phyloP scores from a whole-genome alignment of 2,888 invertebrate genomes.

The Ectemnius cavifrons region DNA sequence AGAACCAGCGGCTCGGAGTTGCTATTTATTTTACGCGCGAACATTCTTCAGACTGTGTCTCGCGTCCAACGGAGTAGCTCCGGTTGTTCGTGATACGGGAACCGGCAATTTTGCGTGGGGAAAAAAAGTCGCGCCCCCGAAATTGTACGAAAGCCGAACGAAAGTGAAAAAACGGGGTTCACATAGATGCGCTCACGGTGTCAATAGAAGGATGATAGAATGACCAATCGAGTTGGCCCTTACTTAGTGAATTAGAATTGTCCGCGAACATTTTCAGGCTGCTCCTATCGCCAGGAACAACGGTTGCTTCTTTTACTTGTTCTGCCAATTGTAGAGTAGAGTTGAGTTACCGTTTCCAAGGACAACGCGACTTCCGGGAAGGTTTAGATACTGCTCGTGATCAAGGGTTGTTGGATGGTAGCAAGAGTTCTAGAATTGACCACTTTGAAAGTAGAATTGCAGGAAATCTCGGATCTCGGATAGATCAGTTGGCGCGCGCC shows the following conservation, averaged over 20 bases:
- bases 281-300: not conserved
- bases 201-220: conserved; percentile 5
- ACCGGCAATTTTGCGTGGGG: conserved; percentile 25
- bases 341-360: too few relatives aligned
- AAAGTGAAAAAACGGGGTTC: conserved; percentile 47
- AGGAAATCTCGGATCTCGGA: too few relatives aligned
- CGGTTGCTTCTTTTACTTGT: not conserved
- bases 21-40: too few relatives aligned
- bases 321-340: too few relatives aligned
- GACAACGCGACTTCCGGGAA: too few relatives aligned
- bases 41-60: too few relatives aligned
- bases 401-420: too few relatives aligned
- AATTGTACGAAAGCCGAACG: conserved; percentile 22
- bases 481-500: conserved; percentile 14
- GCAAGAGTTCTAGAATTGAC: too few relatives aligned
- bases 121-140: conserved; percentile 36
- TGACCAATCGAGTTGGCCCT: conserved; percentile 7
- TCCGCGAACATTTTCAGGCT: not conserved
- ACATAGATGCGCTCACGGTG: conserved; percentile 37
- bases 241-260: not conserved
- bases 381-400: too few relatives aligned
- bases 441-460: too few relatives aligned
- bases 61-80: too few relatives aligned
- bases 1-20: too few relatives aligned
- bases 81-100: not conserved